Evolutionary conservation across 1,140 invertebrate species (phyloP).

Genomic region (Gryllus bimaculatus): DNA sequence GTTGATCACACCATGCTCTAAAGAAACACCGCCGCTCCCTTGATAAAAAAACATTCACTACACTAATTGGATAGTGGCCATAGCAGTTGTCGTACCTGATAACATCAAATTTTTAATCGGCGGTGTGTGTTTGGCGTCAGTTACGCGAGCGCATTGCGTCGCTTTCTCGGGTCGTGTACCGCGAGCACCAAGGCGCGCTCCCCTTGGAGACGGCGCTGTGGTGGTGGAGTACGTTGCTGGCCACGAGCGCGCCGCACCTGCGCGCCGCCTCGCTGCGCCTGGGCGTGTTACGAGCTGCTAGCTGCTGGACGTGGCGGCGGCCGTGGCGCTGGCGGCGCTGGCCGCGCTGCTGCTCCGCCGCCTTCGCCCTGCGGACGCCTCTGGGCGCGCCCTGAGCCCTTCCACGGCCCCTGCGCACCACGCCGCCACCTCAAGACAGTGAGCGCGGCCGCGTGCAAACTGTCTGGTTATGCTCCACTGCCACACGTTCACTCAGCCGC

Average conservation of each 20-base stretch:
- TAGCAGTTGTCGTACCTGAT: too few relatives aligned
- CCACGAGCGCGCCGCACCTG: conserved; percentile 25
- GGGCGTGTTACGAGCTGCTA: conserved; percentile 24
- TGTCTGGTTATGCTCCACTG: too few relatives aligned
- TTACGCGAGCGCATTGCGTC: conserved; percentile 36
- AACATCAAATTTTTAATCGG: too few relatives aligned
- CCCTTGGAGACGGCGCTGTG: conserved; percentile 44
- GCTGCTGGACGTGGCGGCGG: conserved; percentile 19
- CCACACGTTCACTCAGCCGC: too few relatives aligned
- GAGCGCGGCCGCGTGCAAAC: too few relatives aligned
- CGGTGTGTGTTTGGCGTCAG: not conserved
- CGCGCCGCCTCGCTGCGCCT: conserved; percentile 20
- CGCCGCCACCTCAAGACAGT: too few relatives aligned
- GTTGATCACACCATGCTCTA: too few relatives aligned
- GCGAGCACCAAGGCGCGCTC: conserved; percentile 25
- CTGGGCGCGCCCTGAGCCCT: not conserved
- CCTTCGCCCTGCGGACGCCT: not conserved
- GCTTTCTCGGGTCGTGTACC: conserved; percentile 13
- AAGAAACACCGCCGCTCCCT: too few relatives aligned
- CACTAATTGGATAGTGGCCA: too few relatives aligned
- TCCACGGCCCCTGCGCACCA: too few relatives aligned
- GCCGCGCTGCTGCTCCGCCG: not conserved
- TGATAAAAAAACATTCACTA: too few relatives aligned
- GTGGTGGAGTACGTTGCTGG: conserved; percentile 32
- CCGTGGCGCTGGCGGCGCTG: not conserved